phyloP scores from a whole-genome alignment of 2,113 vertebrate genomes.

The Meleagris gallopavo region DNA sequence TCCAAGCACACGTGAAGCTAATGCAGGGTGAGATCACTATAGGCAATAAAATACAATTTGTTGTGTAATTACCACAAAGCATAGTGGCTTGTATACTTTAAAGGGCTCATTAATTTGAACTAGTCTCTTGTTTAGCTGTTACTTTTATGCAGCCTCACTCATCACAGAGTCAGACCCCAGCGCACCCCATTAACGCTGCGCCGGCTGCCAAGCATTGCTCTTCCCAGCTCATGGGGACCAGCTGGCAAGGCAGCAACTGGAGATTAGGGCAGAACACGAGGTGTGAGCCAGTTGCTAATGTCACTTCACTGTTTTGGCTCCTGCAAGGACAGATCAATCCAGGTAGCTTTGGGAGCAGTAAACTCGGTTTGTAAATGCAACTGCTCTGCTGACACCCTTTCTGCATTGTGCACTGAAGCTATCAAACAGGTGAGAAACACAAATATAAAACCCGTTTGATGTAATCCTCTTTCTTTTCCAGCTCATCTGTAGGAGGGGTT shows the following conservation, averaged over 20 bases:
- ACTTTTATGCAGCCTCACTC: not conserved
- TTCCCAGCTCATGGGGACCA: not conserved
- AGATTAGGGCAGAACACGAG: not conserved
- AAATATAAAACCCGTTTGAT: not conserved
- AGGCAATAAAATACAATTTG: not conserved
- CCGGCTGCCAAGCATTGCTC: not conserved
- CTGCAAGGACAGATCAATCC: not conserved
- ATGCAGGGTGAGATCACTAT: rapidly evolving
- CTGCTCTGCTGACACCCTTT: not conserved
- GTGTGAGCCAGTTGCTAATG: not conserved
- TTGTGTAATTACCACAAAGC: not conserved
- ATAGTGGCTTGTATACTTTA: constrained; percentile 4
- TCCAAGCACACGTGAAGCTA: rapidly evolving
- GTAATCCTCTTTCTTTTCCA: constrained; percentile 19
- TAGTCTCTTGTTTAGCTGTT: not conserved
- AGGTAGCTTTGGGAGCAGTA: not conserved
- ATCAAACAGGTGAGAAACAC: not conserved
- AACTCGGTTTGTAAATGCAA: not conserved
- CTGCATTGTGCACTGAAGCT: not conserved
- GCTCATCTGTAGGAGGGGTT: not conserved
- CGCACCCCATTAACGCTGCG: rapidly evolving
- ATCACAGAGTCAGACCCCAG: not conserved
- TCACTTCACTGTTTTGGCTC: not conserved
- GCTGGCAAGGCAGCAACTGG: not conserved
- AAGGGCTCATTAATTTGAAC: constrained; percentile 13